Evolutionary conservation across 2,888 invertebrate genomes (phyloP), one percentile per base, ranked within the genome.

Genomic region (Coremacera marginata): DNA sequence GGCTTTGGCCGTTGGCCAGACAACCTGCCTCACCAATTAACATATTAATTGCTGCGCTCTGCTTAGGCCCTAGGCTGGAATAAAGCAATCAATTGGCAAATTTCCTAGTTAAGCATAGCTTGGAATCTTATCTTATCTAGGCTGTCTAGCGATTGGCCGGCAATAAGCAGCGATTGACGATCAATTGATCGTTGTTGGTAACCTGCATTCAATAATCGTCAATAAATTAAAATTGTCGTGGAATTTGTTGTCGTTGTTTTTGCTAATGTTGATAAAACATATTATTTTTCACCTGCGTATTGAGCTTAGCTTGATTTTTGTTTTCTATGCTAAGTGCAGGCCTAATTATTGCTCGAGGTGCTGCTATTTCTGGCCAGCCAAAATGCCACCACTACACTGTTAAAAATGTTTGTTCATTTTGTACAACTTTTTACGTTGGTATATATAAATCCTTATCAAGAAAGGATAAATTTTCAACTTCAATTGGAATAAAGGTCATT

Each of bases 21-120:
- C 22, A 57, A 31, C n/a, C 74, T 67, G 34, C 44, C 55, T 51
- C 25, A 37, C 67, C 74, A 67, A 74, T 74, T 74, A 74, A 74
- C 74, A 74, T 67, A 67, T 67, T 74, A 74, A 74, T 74, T 74
- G 74, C 57, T 51, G 65, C 25, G 44, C 44, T 68, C 68, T 49
- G 51, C 49, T 68, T n/a, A 27, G 16, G 68, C 68, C 51, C 51
- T 51, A 44, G 71, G 57, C 71, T 57, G n/a, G 37, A 71, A 71
- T 55, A 71, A 22, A 57, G 55, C 71, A 55, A 57, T 71, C 44
- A 57, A 22, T n/a, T 9, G 22, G 55, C n/a, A 19, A 22, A 22
- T 3, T 22, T 19, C 25, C n/a, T 22, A 44, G 44, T 14, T 3
- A 11, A 55, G 55, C 55, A 22, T 22, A 22, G 57, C 57, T 11